phyloP scores from a whole-genome alignment of 1,140 invertebrate genomes.

The Venustaconcha ellipsiformis region DNA sequence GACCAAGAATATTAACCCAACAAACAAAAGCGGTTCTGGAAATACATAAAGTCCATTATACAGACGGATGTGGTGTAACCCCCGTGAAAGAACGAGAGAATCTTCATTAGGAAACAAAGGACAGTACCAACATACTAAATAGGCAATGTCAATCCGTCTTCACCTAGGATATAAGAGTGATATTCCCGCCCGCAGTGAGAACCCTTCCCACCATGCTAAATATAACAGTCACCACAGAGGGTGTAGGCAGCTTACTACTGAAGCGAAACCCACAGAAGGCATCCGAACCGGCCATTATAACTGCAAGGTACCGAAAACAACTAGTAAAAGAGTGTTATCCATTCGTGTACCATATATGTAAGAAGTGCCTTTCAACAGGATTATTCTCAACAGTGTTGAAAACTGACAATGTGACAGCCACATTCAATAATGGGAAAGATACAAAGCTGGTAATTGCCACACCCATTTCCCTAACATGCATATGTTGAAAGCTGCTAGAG shows the following conservation, averaged over 20 bases:
- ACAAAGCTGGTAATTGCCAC: neutral
- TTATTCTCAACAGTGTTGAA: slow-evolving; percentile 9
- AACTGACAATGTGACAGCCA: slow-evolving; percentile 1
- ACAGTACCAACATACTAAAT: slow-evolving; percentile 1
- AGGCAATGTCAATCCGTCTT: slow-evolving; percentile 16
- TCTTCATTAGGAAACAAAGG: slow-evolving; percentile 2
- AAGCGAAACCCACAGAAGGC: slow-evolving; percentile 25
- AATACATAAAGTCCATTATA: slow-evolving; percentile 14
- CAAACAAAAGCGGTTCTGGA: slow-evolving; percentile 15
- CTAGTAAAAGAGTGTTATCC: neutral
- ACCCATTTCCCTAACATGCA: slow-evolving; percentile 2
- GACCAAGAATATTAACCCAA: neutral
- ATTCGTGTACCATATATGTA: neutral
- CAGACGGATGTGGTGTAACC: slow-evolving; percentile 7
- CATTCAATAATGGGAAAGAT: too few species aligned
- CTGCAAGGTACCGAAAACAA: slow-evolving; percentile 5
- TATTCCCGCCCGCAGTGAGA: neutral
- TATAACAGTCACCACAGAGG: slow-evolving; percentile 8
- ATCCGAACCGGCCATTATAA: slow-evolving; percentile 17
- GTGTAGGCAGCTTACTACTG: slow-evolving; percentile 13
- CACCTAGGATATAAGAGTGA: neutral
- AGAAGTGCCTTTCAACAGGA: neutral
- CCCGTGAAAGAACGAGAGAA: slow-evolving; percentile 7
- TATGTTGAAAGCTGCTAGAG: slow-evolving; percentile 9
- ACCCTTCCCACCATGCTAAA: slow-evolving; percentile 9